Evolutionary conservation across 1,140 invertebrate genomes (phyloP).

Genomic region (Solen grandis): DNA sequence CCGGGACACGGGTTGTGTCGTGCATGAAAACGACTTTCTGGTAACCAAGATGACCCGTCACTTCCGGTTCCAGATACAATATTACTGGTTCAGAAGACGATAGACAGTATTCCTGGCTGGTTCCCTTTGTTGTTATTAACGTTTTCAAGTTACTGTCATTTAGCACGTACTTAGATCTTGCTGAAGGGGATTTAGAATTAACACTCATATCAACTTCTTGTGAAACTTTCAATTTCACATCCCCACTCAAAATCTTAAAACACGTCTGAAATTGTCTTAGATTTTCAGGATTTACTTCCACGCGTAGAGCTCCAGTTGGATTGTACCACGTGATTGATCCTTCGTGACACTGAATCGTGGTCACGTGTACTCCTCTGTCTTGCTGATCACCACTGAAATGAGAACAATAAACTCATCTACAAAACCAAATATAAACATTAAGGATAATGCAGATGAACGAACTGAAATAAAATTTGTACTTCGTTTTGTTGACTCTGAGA

Average conservation of each 20-base stretch:
- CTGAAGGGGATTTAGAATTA: conserved; percentile 13
- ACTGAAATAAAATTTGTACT: too few species aligned
- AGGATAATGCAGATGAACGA: too few species aligned
- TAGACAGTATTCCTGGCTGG: conserved; percentile 61
- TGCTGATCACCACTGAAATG: conserved; percentile 30
- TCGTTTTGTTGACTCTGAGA: too few species aligned
- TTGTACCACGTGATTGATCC: conserved; percentile 65
- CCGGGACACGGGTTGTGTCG: conserved; percentile 6
- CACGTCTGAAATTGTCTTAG: conserved; percentile 55
- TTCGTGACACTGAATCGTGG: conserved; percentile 49
- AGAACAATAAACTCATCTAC: conserved; percentile 5
- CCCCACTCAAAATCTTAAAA: conserved; percentile 57
- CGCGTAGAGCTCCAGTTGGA: conserved; percentile 63
- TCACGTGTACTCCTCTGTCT: conserved; percentile 20
- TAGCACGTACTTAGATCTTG: conserved; percentile 4
- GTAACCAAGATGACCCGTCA: conserved; percentile 55
- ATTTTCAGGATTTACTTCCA: conserved; percentile 55
- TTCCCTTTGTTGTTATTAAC: conserved; percentile 48
- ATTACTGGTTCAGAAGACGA: conserved; percentile 53
- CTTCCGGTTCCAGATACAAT: conserved; percentile 67
- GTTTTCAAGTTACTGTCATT: conserved; percentile 52
- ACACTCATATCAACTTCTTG: conserved; percentile 53
- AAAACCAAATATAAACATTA: too few species aligned
- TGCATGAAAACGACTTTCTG: conserved; percentile 29
- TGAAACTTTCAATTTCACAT: conserved; percentile 64